Evolutionary conservation across 2,797 vertebrate species (phyloP), one percentile per base, ranked within the genome.

Genomic region (Ficedula albicollis): DNA sequence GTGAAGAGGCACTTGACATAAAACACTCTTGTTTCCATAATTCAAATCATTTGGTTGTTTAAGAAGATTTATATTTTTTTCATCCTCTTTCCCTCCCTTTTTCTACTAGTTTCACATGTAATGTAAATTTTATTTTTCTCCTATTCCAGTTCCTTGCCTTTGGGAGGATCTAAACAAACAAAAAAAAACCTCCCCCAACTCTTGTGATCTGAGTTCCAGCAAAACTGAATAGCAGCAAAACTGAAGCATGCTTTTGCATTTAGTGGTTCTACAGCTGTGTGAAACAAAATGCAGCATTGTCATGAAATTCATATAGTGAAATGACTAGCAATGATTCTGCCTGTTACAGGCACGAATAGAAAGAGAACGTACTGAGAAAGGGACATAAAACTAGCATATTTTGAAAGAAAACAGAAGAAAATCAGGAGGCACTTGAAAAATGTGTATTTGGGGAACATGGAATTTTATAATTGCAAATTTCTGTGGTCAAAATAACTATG

Each of bases 1-100:
- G 95, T 97, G 96, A 97, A 97, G 96, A 97, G 97, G 93, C 80
- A 96, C 97, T 97, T 97, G 95, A 97, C 96, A 95, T 92, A 82
- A 90, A 84, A 86, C 90, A 91, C 66, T 91, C 68, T 89, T 1
- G 6, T 89, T 96, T 94, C 93, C 88, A 90, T 90, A 96, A 94
- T 87, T 58, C 56, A 92, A 67, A 83, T 90, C 7, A 72, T 95
- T 93, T 88, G 43, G 66, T 87, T 83, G 54, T 76, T 93, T 52
- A 80, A 72, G 41, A 78, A 92, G 93, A 82, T 84, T 91, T 91
- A 93, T 11, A 38, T 87, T 93, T 90, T 95, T 23, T 87, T 77
- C 63, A 67, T 39, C 11, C 26, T 59, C 44, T 80, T 81, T 76
- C 30, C 23, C 27, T 90, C 67, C 32, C 26, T 88, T 93, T 36